Percentiles rank a stretch among this genome's conserved stretches.
Evolutionary conservation across 2,113 vertebrate genomes (phyloP).

Genomic region (Capricornis sumatraensis): DNA sequence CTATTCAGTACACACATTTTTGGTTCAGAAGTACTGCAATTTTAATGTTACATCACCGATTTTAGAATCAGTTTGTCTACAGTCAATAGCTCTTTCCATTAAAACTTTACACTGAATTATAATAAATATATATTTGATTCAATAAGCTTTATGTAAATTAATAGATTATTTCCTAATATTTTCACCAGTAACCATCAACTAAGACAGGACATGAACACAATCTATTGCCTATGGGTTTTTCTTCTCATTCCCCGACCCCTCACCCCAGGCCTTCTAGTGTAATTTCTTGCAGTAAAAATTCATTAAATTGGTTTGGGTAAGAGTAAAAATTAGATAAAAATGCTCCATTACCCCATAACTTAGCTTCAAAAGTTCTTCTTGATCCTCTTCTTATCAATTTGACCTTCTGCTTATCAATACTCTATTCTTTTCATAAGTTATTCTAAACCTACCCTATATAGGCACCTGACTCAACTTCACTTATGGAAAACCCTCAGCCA

Average conservation of each 20-base stretch:
- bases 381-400: neutral
- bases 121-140: neutral
- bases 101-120: neutral
- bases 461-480: constrained; percentile 33
- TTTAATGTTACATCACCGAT: neutral
- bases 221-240: neutral
- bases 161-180: neutral
- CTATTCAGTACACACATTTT: neutral
- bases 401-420: neutral
- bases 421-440: neutral
- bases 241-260: neutral
- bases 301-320: neutral
- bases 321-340: neutral
- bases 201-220: neutral
- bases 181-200: neutral
- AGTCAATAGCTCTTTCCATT: neutral
- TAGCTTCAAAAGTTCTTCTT: constrained; percentile 3
- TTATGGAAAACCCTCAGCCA: constrained; percentile 47
- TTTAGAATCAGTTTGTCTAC: neutral
- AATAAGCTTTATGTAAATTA: neutral
- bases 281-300: neutral
- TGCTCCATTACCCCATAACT: neutral
- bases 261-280: neutral
- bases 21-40: neutral
- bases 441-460: neutral